These are phyloP conservation scores for Teinopalpus imperialis DNA, from an alignment of 2,888 invertebrate species.

Conservation along the genomic window DNA sequence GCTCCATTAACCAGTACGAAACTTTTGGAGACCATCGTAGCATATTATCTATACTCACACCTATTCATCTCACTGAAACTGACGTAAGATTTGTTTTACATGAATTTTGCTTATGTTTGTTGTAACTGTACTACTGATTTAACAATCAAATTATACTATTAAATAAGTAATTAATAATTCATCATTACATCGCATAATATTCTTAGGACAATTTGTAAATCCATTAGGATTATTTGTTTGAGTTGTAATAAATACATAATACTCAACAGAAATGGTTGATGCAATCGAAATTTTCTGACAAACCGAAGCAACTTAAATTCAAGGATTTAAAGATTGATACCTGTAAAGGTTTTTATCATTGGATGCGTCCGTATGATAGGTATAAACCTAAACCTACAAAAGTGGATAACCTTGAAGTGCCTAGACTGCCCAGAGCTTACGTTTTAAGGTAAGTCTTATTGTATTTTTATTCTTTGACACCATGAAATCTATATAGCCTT, in stretches of 20 bases:
- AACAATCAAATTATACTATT: too few relatives aligned
- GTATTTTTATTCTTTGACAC: neutral
- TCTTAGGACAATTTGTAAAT: too few relatives aligned
- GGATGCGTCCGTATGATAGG: constrained; percentile 71
- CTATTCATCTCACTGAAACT: constrained; percentile 57
- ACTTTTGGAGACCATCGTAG: constrained; percentile 64
- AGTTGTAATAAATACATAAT: too few relatives aligned
- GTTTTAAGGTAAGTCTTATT: constrained; percentile 55
- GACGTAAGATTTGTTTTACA: constrained; percentile 46
- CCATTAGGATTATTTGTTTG: too few relatives aligned
- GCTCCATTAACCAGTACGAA: constrained; percentile 59
- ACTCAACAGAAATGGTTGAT: constrained; percentile 75
- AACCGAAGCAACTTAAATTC: constrained; percentile 56
- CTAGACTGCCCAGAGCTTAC: constrained; percentile 61
- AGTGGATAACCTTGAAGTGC: constrained; percentile 50
- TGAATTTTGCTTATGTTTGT: too few relatives aligned
- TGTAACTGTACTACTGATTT: too few relatives aligned
- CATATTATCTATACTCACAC: constrained; percentile 59
- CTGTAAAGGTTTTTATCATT: constrained; percentile 71
- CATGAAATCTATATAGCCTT: too few relatives aligned
- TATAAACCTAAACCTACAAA: constrained; percentile 52
- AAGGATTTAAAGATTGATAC: constrained; percentile 58
- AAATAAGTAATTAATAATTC: too few relatives aligned
- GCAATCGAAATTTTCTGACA: constrained; percentile 58
- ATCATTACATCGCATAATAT: too few relatives aligned